These are phyloP conservation scores for Pituophis catenifer DNA, from an alignment of 2,113 vertebrate species.

Conservation along the genomic window DNA sequence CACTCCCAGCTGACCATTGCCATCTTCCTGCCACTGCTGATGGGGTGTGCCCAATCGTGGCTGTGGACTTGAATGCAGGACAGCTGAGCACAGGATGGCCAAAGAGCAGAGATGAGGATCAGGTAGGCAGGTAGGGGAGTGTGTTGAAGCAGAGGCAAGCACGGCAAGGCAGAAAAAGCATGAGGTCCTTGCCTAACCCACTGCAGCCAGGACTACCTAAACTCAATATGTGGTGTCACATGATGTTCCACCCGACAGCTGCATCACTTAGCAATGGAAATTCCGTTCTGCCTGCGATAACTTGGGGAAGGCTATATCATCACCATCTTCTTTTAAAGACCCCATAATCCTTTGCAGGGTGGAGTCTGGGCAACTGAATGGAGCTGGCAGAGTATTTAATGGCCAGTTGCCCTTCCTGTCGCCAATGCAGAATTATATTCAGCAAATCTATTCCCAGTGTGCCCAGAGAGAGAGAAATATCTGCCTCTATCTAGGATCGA, in stretches of 20 bases:
- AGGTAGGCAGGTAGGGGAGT: neutral
- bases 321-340: no score
- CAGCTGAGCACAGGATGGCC: neutral
- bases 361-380: no score
- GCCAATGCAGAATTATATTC: no score
- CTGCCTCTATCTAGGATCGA: no score
- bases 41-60: neutral
- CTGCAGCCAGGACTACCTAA: neutral
- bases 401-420: no score
- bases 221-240: neutral
- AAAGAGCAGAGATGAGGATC: neutral
- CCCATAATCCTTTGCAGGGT: no score
- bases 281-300: neutral
- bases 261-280: neutral
- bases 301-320: neutral
- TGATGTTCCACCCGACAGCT: neutral
- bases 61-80: neutral
- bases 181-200: neutral
- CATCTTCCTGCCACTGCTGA: neutral
- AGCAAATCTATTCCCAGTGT: no score
- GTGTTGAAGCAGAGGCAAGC: neutral
- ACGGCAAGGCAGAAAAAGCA: neutral
- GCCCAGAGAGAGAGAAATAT: no score
- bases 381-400: no score
- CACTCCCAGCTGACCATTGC: neutral